Percentiles rank a stretch among this genome's conserved stretches.
Evolutionary conservation across 2,888 invertebrate genomes (phyloP).

Genomic region (Flexamia atlantica): DNA sequence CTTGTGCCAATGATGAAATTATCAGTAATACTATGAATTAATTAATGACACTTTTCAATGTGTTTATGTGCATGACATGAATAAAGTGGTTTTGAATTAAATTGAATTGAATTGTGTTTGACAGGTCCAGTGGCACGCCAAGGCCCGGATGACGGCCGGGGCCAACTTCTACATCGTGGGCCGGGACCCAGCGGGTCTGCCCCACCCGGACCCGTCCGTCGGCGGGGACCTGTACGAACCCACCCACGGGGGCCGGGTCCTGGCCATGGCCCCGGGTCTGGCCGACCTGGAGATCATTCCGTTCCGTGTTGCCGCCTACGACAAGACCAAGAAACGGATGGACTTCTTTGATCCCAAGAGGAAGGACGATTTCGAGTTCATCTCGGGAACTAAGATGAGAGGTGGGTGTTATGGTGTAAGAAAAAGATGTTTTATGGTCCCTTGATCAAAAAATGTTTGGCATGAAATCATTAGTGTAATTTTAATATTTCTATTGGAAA

Average conservation of each 20-base stretch:
- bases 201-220: conserved; percentile 83
- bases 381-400: conserved; percentile 98
- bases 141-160: conserved; percentile 96
- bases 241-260: conserved; percentile 93
- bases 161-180: conserved; percentile 99
- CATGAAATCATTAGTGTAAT: too few relatives aligned
- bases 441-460: too few relatives aligned
- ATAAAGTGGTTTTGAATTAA: too few relatives aligned
- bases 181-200: conserved; percentile 98
- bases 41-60: too few relatives aligned
- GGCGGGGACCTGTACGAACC: conserved; percentile 93
- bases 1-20: too few relatives aligned
- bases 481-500: too few relatives aligned
- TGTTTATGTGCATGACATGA: too few relatives aligned
- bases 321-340: conserved; percentile 90
- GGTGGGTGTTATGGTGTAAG: too few relatives aligned
- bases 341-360: conserved; percentile 94
- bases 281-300: conserved; percentile 96
- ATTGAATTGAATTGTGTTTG: too few relatives aligned
- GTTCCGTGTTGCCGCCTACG: conserved; percentile 98
- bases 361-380: conserved; percentile 97
- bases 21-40: too few relatives aligned
- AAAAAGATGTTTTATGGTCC: too few relatives aligned
- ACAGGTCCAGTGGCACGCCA: conserved; percentile 95
- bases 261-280: conserved; percentile 96